Evolutionary conservation across 1,140 invertebrate genomes (phyloP), one percentile per base, ranked within the genome.

Genomic region (Drosophila quadrilineata): DNA sequence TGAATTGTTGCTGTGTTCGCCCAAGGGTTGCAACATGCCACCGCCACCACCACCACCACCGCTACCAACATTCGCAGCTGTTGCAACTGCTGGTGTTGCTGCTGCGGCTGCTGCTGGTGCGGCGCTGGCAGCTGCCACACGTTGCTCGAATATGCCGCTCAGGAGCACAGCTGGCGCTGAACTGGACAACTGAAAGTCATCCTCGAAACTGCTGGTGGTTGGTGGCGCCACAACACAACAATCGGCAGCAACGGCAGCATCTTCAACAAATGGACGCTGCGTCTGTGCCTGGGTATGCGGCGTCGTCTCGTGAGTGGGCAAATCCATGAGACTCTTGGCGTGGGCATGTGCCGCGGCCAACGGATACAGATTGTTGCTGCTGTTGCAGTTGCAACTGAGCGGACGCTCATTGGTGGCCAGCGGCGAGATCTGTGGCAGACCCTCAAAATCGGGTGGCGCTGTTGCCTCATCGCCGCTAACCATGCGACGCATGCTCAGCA

Each of bases 391-490:
- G 60, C 85, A 90, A 14, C 72, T 90, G 3, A 92, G 46, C 0
- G 91, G 91, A 2, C 91, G 75, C 71, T 92, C 91, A 53, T 91
- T 91, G 28, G 91, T 91, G 21, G 91, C 86, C 58, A 89, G 35
- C 6, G 89, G 73, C 2, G 74, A 88, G 14, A 87, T 89, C 48
- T 80, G 77, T 6, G 33, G 43, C 9, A 48, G 6, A 36, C 29
- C 50, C 17, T 68, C 63, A 4, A 64, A 57, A 16, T 85, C 73
- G 0, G n/a, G n/a, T n/a, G n/a, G n/a, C n/a, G n/a, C n/a, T n/a
- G n/a, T n/a, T n/a, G 60, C 48, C 14, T 88, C 87, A 14, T 88
- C 86, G 24, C 66, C 75, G 38, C 86, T 88, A 21, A 72, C 67
- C 69, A 88, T 88, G 50, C 86, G 71, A 1, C 80, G 66, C 86